Conservation (phyloP, 1,140 invertebrate genomes). For the Hermatobates lingyangjiaoensis region DNA sequence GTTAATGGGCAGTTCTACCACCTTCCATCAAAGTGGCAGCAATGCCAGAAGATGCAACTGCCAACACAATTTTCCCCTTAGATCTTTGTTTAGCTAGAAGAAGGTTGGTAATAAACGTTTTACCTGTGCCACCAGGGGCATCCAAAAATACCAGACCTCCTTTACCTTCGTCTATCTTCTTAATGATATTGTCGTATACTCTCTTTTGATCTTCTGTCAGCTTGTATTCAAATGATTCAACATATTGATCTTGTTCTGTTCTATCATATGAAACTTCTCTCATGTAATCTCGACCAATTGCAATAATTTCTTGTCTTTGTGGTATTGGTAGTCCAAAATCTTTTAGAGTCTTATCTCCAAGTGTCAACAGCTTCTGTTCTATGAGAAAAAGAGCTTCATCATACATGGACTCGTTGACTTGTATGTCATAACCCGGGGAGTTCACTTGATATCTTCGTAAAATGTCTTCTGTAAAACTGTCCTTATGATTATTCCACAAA, state of each 20-base stretch:
- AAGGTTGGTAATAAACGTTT: conserved; percentile 23
- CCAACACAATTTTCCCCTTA: conserved; percentile 19
- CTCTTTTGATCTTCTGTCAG: no score
- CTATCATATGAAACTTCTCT: no score
- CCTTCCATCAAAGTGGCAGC: conserved; percentile 25
- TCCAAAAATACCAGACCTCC: background rate
- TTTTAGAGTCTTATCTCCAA: no score
- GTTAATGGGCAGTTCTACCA: conserved; percentile 23
- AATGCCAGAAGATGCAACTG: conserved; percentile 25
- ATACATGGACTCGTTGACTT: no score
- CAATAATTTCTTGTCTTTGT: background rate
- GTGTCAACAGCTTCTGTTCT: no score
- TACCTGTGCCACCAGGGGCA: conserved; percentile 14
- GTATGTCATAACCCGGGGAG: no score
- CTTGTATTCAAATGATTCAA: no score
- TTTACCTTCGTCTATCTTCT: background rate
- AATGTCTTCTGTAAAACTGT: background rate
- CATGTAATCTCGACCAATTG: background rate
- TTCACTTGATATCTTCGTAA: no score
- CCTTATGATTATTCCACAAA: background rate
- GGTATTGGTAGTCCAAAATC: background rate
- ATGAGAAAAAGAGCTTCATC: no score
- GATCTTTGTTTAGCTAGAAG: conserved; percentile 18
- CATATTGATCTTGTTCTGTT: no score
- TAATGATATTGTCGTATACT: no score